phyloP scores from a whole-genome alignment of 2,797 vertebrate genomes.

The Dipus sagitta region DNA sequence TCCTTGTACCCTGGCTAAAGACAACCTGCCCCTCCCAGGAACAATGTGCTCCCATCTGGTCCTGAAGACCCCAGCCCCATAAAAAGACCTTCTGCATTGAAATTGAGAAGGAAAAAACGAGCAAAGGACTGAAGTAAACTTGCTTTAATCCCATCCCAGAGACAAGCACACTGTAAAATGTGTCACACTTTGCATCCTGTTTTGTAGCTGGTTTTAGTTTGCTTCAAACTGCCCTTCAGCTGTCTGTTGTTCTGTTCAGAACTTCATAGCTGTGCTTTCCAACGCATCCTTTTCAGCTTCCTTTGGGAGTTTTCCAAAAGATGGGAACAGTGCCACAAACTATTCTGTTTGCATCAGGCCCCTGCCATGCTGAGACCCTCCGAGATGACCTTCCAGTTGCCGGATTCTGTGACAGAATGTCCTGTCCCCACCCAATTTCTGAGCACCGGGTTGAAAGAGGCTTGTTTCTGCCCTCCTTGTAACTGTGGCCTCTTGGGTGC shows the following conservation, averaged over 20 bases:
- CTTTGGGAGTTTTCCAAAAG: background rate
- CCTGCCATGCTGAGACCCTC: background rate
- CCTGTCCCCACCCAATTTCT: background rate
- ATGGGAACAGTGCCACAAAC: background rate
- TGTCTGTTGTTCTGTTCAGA: conserved; percentile 19
- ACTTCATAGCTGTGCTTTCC: background rate
- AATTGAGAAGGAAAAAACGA: background rate
- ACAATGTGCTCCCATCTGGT: background rate
- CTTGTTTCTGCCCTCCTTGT: background rate
- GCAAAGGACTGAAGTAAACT: background rate
- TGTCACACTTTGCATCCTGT: background rate
- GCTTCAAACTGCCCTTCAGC: background rate
- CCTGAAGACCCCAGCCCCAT: background rate
- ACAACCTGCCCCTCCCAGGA: background rate
- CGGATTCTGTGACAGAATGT: background rate
- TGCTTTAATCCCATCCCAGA: background rate
- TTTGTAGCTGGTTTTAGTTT: background rate
- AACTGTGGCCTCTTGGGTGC: background rate
- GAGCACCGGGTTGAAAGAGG: background rate
- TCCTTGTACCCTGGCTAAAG: background rate
- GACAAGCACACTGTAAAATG: background rate
- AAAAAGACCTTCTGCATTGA: background rate
- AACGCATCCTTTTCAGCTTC: background rate
- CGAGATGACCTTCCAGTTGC: background rate
- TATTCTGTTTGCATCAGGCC: too few species aligned